Evolutionary conservation across 2,113 vertebrate genomes (phyloP).

Genomic region (Osmerus eperlanus): DNA sequence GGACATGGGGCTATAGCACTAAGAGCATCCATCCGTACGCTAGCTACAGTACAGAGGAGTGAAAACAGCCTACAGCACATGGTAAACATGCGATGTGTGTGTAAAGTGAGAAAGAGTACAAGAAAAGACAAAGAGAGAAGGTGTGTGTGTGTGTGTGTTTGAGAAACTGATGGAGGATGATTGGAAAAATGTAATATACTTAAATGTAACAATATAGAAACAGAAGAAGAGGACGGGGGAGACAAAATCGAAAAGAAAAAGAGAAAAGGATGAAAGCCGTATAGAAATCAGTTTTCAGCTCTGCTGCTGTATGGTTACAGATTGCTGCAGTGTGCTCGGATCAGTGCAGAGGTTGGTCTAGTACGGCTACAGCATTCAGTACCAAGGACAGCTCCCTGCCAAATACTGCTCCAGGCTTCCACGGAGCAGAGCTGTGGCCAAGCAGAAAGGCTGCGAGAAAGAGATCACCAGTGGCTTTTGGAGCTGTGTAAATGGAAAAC

Average conservation of each 20-base stretch:
- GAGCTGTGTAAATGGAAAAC: neutral
- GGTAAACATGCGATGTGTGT: neutral
- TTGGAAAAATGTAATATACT: neutral
- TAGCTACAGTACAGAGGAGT: neutral
- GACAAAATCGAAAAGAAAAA: neutral
- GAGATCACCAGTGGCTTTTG: constrained; percentile 4
- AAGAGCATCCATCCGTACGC: constrained; percentile 1
- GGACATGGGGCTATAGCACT: constrained; percentile 1
- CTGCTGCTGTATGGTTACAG: constrained; percentile 21
- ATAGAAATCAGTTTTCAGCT: neutral
- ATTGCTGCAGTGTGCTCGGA: constrained; percentile 47
- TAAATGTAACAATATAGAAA: neutral
- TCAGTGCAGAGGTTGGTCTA: constrained; percentile 37
- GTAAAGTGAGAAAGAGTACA: neutral
- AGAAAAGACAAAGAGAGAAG: neutral
- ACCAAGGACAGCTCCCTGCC: constrained; percentile 31
- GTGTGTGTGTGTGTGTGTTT: neutral
- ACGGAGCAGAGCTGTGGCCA: constrained; percentile 7
- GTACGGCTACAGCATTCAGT: constrained; percentile 23
- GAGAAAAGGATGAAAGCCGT: neutral
- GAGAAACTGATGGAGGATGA: neutral
- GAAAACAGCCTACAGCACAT: neutral
- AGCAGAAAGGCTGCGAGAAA: constrained; percentile 5
- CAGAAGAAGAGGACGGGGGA: neutral
- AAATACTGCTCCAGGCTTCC: constrained; percentile 36